A percentile compares a stretch with the other conserved stretches of the same genome.
Conservation (phyloP, 2,113 vertebrate genomes). For the Arenaria interpres region DNA sequence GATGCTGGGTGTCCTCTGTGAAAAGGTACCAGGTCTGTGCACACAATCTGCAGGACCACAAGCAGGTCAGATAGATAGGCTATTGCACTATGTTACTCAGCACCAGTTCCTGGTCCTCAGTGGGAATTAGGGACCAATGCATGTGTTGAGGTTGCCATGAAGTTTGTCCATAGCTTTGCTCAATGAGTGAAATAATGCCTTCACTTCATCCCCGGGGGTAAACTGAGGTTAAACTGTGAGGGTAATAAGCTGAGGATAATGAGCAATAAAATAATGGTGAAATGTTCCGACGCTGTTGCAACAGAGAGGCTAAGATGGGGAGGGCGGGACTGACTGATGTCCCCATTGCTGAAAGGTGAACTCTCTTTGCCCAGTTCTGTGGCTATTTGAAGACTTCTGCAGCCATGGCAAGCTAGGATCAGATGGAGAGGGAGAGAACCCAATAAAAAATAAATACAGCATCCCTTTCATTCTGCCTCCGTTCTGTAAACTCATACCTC, state of each 20-base stretch:
- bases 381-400: not conserved
- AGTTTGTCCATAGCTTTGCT: not conserved
- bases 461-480: not conserved
- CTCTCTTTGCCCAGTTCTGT: not conserved
- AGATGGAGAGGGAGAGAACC: not conserved
- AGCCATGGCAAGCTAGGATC: not conserved
- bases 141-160: not conserved
- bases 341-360: not conserved
- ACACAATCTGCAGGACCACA: not conserved
- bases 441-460: not conserved
- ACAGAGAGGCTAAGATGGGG: not conserved
- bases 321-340: not conserved
- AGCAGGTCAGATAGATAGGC: too few species aligned
- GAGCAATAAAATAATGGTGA: slow-evolving; percentile 9
- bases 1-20: not conserved
- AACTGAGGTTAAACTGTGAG: not conserved
- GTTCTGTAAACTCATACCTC: not conserved
- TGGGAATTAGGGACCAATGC: not conserved
- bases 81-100: not conserved
- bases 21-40: not conserved
- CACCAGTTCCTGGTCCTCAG: not conserved
- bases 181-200: not conserved
- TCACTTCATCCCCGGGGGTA: not conserved
- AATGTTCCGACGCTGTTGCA: not conserved
- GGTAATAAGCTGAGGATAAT: not conserved